phyloP scores from a whole-genome alignment of 2,797 vertebrate species.

The Cyclopterus lumpus region DNA sequence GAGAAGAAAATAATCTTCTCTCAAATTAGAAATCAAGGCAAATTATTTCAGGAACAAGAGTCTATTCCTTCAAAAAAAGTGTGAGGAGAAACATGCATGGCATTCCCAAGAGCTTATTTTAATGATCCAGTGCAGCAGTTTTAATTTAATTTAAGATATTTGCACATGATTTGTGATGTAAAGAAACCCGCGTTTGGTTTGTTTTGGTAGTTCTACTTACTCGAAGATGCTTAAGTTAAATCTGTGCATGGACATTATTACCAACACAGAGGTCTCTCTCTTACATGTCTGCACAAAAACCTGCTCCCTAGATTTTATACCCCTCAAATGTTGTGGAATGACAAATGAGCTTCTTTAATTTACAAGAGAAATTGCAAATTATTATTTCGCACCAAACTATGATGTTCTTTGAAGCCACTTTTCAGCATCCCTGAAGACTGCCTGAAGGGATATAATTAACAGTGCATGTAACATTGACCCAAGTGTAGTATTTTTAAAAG shows the following conservation, averaged over 20 bases:
- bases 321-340: not conserved
- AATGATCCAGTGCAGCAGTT: conserved; percentile 17
- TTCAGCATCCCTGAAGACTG: not conserved
- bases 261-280: not conserved
- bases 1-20: not conserved
- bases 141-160: not conserved
- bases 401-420: not conserved
- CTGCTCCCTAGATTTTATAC: not conserved
- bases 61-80: conserved; percentile 26
- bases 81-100: conserved; percentile 15
- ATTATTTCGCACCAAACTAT: not conserved
- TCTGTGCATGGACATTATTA: not conserved
- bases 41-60: conserved; percentile 1
- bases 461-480: conserved; percentile 1
- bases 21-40: conserved; percentile 42
- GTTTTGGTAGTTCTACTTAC: not conserved
- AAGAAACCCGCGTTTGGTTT: not conserved
- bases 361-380: not conserved
- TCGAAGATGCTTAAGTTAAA: not conserved
- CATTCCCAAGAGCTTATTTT: conserved; percentile 16
- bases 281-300: not conserved
- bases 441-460: not conserved
- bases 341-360: not conserved
- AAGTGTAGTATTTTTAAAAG: not conserved
- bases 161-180: not conserved